Evolutionary conservation across 2,113 vertebrate species (phyloP).

Genomic region (Microcebus lehilahytsara): DNA sequence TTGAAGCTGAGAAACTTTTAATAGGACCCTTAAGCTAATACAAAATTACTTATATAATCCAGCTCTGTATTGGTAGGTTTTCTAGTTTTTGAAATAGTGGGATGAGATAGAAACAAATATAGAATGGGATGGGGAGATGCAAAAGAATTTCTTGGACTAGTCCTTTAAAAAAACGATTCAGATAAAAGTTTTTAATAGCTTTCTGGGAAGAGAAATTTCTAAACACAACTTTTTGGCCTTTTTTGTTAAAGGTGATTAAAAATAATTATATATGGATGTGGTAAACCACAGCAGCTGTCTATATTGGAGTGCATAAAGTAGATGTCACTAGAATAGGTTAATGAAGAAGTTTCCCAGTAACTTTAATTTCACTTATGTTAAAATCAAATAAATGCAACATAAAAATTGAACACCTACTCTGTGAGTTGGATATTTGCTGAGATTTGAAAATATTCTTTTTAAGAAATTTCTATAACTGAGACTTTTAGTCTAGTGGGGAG

Average conservation of each 20-base stretch:
- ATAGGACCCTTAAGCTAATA: not conserved
- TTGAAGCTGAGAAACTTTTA: not conserved
- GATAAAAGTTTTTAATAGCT: not conserved
- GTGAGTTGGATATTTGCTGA: not conserved
- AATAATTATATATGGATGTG: not conserved
- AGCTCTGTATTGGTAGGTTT: not conserved
- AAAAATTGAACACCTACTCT: constrained; percentile 13
- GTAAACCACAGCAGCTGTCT: not conserved
- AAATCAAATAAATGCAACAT: constrained; percentile 1
- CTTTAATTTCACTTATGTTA: not conserved
- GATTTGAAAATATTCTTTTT: not conserved
- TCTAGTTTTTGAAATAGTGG: not conserved
- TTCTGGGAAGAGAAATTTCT: not conserved
- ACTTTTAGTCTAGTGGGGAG: not conserved
- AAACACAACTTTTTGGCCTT: not conserved
- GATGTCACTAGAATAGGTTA: not conserved
- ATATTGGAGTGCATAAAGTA: not conserved
- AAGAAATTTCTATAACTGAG: not conserved
- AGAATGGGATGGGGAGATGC: not conserved
- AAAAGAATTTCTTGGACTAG: not conserved
- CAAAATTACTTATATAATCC: not conserved
- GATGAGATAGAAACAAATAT: not conserved
- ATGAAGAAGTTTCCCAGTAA: not conserved
- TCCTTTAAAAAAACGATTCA: not conserved
- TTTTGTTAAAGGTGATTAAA: not conserved